Evolutionary conservation across 2,113 vertebrate genomes (phyloP).

Genomic region (Uria lomvia): DNA sequence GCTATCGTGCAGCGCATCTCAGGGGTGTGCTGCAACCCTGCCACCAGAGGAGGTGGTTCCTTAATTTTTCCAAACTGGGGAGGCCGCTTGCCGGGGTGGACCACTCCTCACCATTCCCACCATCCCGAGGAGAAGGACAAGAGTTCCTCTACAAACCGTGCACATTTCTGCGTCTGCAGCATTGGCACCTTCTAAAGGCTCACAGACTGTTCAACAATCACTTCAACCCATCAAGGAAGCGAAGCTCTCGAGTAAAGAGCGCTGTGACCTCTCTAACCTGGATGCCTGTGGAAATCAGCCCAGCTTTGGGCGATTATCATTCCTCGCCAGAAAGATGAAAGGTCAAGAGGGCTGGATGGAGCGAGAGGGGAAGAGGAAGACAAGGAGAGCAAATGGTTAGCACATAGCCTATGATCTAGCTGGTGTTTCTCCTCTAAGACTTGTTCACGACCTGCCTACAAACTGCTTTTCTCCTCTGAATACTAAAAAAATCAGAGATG

Average conservation of each 20-base stretch:
- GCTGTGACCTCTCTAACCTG: background rate
- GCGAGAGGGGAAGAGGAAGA: background rate
- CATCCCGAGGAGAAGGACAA: background rate
- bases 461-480: background rate
- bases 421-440: background rate
- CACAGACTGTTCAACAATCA: rapidly evolving
- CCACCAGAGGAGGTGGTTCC: background rate
- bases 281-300: background rate
- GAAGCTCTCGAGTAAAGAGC: background rate
- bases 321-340: background rate
- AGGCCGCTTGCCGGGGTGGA: background rate
- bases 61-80: background rate
- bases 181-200: background rate
- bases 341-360: background rate
- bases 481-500: background rate
- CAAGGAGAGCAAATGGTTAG: background rate
- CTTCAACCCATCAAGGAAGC: background rate
- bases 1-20: background rate
- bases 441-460: background rate
- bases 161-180: background rate
- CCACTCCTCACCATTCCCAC: background rate
- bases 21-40: background rate
- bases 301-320: background rate
- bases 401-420: background rate
- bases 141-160: background rate